Percentiles rank a stretch among this genome's conserved stretches.
These are phyloP conservation scores for Serripes groenlandicus DNA, from an alignment of 2,888 invertebrate species.

Conservation along the genomic window DNA sequence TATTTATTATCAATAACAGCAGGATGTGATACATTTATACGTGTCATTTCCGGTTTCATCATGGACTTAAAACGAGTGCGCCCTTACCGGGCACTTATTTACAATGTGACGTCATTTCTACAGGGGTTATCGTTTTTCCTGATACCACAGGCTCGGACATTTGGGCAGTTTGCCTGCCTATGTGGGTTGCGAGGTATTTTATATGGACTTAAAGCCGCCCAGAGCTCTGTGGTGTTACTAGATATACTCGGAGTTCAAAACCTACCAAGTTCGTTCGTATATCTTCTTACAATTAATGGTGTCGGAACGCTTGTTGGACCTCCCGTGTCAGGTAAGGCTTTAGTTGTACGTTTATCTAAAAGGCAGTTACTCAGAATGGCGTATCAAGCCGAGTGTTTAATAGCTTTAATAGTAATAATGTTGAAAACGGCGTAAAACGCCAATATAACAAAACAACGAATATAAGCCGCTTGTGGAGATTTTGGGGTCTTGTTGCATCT, in stretches of 20 bases:
- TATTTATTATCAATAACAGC: slow-evolving; percentile 72
- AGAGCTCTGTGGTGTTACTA: slow-evolving; percentile 53
- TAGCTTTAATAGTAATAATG: too few species aligned
- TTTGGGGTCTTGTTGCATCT: too few species aligned
- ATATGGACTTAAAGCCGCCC: slow-evolving; percentile 44
- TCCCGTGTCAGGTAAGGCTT: slow-evolving; percentile 52
- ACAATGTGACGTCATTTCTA: slow-evolving; percentile 71
- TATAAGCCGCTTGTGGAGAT: too few species aligned
- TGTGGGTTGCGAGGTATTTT: slow-evolving; percentile 47
- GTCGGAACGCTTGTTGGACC: slow-evolving; percentile 54
- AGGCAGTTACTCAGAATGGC: too few species aligned
- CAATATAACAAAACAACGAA: too few species aligned
- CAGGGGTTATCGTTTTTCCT: slow-evolving; percentile 66
- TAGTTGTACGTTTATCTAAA: too few species aligned
- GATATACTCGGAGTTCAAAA: slow-evolving; percentile 63
- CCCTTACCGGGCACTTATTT: slow-evolving; percentile 69
- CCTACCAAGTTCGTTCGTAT: slow-evolving; percentile 50
- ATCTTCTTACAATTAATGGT: slow-evolving; percentile 39
- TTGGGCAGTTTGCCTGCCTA: slow-evolving; percentile 53
- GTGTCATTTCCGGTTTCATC: slow-evolving; percentile 72
- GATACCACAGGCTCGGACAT: slow-evolving; percentile 61
- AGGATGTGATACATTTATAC: slow-evolving; percentile 70
- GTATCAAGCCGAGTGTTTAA: too few species aligned
- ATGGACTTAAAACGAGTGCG: slow-evolving; percentile 69
- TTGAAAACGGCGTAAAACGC: too few species aligned